A percentile compares a stretch with the other conserved stretches of the same genome.
Conservation (phyloP, 2,113 vertebrate species). For the Equus quagga region DNA sequence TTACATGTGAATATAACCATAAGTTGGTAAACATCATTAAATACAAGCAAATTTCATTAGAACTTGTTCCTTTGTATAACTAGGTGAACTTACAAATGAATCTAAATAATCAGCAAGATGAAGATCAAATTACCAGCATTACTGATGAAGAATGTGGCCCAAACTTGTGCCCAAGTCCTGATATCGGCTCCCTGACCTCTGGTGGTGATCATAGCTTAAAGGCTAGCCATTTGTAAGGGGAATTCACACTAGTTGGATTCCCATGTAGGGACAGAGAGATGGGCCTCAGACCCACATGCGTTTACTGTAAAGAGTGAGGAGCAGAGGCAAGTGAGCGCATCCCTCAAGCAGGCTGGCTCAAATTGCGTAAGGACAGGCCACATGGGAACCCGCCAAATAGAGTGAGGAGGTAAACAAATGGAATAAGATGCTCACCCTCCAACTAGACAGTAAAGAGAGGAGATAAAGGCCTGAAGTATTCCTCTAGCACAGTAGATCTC, state of each 20-base stretch:
- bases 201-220: neutral
- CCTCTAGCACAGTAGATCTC: neutral
- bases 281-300: neutral
- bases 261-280: fast-evolving
- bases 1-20: neutral
- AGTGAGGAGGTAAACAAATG: neutral
- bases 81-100: neutral
- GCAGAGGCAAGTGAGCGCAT: neutral
- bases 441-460: neutral
- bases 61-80: neutral
- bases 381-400: neutral
- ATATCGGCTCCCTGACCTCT: neutral
- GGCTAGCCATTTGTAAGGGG: neutral
- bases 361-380: neutral
- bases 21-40: neutral
- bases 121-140: neutral
- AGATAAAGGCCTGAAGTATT: neutral
- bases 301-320: neutral
- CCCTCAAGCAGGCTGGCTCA: neutral
- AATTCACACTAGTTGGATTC: neutral
- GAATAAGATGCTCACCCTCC: neutral
- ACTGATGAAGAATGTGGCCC: neutral
- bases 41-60: neutral
- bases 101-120: neutral
- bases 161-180: neutral